phyloP scores from a whole-genome alignment of 2,888 invertebrate genomes.

The Sisyra terminalis region DNA sequence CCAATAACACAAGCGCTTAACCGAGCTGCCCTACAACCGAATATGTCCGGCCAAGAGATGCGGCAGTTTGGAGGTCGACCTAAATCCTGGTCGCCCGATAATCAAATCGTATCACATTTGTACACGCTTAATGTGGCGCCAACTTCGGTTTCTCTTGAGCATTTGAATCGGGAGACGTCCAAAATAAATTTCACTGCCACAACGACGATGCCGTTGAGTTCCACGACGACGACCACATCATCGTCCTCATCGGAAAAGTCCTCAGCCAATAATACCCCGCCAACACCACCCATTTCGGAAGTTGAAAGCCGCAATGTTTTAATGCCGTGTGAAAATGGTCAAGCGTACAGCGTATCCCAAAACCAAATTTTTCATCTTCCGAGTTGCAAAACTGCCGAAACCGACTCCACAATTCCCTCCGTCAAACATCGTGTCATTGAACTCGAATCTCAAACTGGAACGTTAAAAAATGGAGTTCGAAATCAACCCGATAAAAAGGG shows the following conservation, averaged over 20 bases:
- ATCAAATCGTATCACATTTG: constrained; percentile 39
- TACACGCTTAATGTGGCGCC: constrained; percentile 31
- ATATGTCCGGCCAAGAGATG: constrained; percentile 21
- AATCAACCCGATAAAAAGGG: constrained; percentile 18
- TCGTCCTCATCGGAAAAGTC: constrained; percentile 3
- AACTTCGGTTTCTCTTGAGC: constrained; percentile 51
- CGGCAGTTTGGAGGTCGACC: constrained; percentile 30
- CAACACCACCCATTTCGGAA: constrained; percentile 5
- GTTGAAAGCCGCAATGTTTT: constrained; percentile 50
- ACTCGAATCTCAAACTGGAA: constrained; percentile 33
- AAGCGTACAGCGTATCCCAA: constrained; percentile 78
- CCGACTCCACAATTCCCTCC: constrained; percentile 28
- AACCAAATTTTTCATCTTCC: constrained; percentile 77
- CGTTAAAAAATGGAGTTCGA: constrained; percentile 2
- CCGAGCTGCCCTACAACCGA: constrained; percentile 14
- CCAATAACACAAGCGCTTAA: constrained; percentile 38
- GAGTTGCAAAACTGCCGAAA: constrained; percentile 17
- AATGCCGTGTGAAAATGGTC: constrained; percentile 72
- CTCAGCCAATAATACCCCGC: constrained; percentile 2
- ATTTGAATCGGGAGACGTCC: constrained; percentile 29
- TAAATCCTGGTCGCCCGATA: constrained; percentile 61
- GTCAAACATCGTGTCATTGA: constrained; percentile 59
- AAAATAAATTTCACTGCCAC: constrained; percentile 17
- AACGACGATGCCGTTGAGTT: constrained; percentile 10
- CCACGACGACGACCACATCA: constrained; percentile 11